phyloP scores from a whole-genome alignment of 2,888 invertebrate species.

The Bedellia somnulentella region DNA sequence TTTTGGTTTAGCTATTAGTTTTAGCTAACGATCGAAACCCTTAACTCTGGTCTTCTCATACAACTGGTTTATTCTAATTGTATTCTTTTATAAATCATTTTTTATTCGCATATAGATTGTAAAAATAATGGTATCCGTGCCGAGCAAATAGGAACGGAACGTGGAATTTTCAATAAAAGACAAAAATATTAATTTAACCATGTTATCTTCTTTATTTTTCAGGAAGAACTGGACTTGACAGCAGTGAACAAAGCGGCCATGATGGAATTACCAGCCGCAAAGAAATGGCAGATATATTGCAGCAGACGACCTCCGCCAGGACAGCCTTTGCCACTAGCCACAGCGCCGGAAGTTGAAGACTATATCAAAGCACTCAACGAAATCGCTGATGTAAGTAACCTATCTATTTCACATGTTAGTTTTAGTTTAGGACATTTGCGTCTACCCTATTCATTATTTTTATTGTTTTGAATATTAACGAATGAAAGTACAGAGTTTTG shows the following conservation, averaged over 20 bases:
- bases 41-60: too few species aligned
- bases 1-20: too few species aligned
- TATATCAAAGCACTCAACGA: slow-evolving; percentile 87
- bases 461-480: too few species aligned
- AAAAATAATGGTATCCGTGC: too few species aligned
- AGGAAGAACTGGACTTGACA: slow-evolving; percentile 92
- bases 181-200: slow-evolving; percentile 2
- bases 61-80: too few species aligned
- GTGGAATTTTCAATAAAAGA: background rate
- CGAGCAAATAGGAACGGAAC: too few species aligned
- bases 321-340: slow-evolving; percentile 44
- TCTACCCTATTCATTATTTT: background rate
- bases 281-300: slow-evolving; percentile 98
- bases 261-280: slow-evolving; percentile 89
- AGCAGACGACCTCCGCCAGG: slow-evolving; percentile 72
- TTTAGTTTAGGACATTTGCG: background rate
- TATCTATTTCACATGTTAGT: background rate
- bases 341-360: slow-evolving; percentile 84
- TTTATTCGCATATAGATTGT: too few species aligned
- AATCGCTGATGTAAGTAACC: slow-evolving; percentile 76
- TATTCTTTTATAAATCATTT: too few species aligned
- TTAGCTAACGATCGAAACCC: too few species aligned
- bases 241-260: slow-evolving; percentile 93
- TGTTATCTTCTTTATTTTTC: too few species aligned
- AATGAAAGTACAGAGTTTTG: too few species aligned